Base-by-base conservation (phyloP, 2,113 vertebrate genomes). In the Colinus virginianus region DNA sequence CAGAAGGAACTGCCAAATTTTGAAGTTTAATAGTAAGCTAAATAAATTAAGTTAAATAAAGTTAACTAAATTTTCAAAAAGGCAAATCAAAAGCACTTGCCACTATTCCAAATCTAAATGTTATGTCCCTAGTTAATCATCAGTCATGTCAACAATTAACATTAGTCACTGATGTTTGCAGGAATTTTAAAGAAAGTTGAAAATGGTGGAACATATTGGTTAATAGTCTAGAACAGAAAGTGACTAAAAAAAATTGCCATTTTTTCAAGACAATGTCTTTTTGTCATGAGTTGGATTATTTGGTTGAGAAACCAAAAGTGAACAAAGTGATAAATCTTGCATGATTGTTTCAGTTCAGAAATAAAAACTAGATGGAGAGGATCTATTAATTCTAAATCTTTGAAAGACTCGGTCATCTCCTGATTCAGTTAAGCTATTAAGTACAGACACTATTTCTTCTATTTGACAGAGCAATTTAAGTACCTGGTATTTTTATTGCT, bases 351-450 rank as follows among this genome's bases (percentile, higher is more conserved):
- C 45, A 82, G 28, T 45, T 84, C 59, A 89, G 38, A 92, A 89
- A 87, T 62, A 78, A 93, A 91, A 93, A 62, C 28, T 7, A 89
- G 28, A 78, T 22, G 7, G 15, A 78, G 14, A 78, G 6, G 30
- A 82, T 69, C 36, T 82, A 87, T 92, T 92, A 82, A 88, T 64
- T 77, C 49, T 42, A 46, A 61, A 43, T 14, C 43, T 66, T 90
- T 48, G 12, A 59, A 76, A 78, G 49, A 59, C 13, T 66, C n/a
- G 21, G 32, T 63, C n/a, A 70, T 89, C 34, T 87, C 43, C 63
- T 43, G 55, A 66, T 79, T 92, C 59, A 67, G 20, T 89, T 79
- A 70, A 85, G 42, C n/a, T 7, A 28, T 49, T 92, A 85, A 87
- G 22, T 28, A 70, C 25, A 59, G 22, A 5, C 49, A 72, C 28